Conservation (phyloP, 2,113 vertebrate genomes). For the Vimba vimba region DNA sequence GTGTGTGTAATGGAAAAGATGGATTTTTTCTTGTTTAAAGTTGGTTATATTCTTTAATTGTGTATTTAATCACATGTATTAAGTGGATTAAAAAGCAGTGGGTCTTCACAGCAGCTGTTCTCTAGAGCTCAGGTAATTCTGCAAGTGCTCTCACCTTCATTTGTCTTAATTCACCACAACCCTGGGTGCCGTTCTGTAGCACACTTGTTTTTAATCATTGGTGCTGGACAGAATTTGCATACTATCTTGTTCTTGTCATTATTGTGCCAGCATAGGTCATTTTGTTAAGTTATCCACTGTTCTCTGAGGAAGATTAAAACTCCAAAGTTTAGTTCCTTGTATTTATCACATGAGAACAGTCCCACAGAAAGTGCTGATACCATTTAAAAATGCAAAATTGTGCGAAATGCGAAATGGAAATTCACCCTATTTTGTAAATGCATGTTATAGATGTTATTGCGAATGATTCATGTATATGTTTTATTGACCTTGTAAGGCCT, state of each 20-base stretch:
- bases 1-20: neutral
- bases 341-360: neutral
- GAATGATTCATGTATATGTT: too few relatives aligned
- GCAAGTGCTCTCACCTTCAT: conserved; percentile 32
- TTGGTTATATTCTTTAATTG: neutral
- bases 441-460: too few relatives aligned
- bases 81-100: neutral
- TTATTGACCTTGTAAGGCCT: too few relatives aligned
- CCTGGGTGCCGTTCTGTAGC: conserved; percentile 40
- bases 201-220: conserved; percentile 57
- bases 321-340: conserved; percentile 29
- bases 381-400: too few relatives aligned
- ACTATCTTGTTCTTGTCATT: conserved; percentile 50
- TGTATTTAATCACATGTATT: neutral
- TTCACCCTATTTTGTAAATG: too few relatives aligned
- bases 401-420: too few relatives aligned
- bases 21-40: neutral
- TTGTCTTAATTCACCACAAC: conserved; percentile 40
- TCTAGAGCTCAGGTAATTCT: conserved; percentile 16
- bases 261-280: conserved; percentile 43
- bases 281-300: conserved; percentile 26
- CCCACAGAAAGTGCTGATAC: too few relatives aligned
- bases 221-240: conserved; percentile 53
- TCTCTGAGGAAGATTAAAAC: conserved; percentile 49
- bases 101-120: neutral